A percentile compares a stretch with the other conserved stretches of the same genome.
These are phyloP conservation scores for Mormyrus proboscirostris DNA, from an alignment of 2,797 vertebrate genomes.

Conservation along the genomic window DNA sequence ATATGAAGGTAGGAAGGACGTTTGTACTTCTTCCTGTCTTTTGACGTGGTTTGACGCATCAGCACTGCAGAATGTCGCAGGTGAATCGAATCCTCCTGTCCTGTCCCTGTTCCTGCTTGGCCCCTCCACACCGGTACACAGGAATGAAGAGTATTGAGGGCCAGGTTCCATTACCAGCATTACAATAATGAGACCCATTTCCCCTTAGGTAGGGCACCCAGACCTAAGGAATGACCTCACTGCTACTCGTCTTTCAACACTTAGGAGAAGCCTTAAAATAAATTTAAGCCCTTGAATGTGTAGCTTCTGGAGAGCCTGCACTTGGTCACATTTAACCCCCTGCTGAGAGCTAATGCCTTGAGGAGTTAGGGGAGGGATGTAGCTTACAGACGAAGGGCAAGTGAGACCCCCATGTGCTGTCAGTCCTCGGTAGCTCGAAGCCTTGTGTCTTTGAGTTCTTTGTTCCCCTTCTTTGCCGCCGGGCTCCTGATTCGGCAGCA, in stretches of 20 bases:
- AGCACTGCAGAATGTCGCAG: background rate
- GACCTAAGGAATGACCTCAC: background rate
- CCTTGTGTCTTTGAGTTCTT: background rate
- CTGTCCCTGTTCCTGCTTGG: background rate
- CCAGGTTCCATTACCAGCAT: background rate
- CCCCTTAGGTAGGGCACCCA: background rate
- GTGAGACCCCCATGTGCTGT: background rate
- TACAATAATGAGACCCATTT: background rate
- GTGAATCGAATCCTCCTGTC: background rate
- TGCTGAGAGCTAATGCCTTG: background rate
- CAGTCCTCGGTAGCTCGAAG: background rate
- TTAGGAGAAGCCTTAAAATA: background rate
- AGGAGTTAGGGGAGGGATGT: background rate
- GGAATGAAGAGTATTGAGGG: background rate
- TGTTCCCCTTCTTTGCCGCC: background rate
- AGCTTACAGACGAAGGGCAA: background rate
- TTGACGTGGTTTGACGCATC: background rate
- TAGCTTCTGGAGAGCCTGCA: background rate
- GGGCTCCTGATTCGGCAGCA: background rate
- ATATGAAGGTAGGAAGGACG: slow-evolving; percentile 82
- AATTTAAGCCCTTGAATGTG: background rate
- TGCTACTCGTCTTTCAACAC: background rate
- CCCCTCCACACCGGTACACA: too few species aligned
- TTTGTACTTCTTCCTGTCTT: background rate
- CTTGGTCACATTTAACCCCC: background rate